Evolutionary conservation across 2,888 invertebrate genomes (phyloP), one percentile per base, ranked within the genome.

Genomic region (Leptarthrus brevirostris): DNA sequence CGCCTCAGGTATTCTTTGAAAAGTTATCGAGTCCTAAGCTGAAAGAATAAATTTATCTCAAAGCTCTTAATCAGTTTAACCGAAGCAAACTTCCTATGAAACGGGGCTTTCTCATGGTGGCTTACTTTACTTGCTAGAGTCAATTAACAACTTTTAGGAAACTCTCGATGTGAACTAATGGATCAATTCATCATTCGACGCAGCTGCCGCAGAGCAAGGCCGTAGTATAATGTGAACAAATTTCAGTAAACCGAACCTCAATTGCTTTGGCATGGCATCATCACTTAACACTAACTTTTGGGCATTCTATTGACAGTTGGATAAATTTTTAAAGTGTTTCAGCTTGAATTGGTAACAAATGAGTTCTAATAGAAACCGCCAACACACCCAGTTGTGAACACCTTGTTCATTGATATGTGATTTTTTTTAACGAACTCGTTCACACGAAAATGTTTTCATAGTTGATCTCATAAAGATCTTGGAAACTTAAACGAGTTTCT

Each of bases 21-120:
- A 56, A 26, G 14, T 30, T 16, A 8, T 24, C 16, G 16, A 2
- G 8, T 26, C 30, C 16, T 30, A 30, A 3, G 10, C 1, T 10
- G 56, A 24, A 56, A 30, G 56, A 26, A 30, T 56, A 14, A 56
- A 56, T 56, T 56, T 56, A 30, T 16, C 10, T 30, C 56, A 30
- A 56, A 56, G 56, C 56, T 56, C 56, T 56, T 56, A 56, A 56
- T 56, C 56, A 56, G 56, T 56, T 56, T 30, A 30, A 56, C 26
- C 56, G 30, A 16, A 56, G 24, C 26, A 16, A 56, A 34, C 56
- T 56, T 56, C 56, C 30, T 26, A 16, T 8, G 56, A 56, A 56
- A 30, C 56, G 14, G 14, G 30, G 56, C 56, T 56, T 56, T 56
- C 56, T 56, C 26, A 56, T 14, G 56, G 56, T 34, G 26, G 49